Base-by-base conservation (phyloP, 2,113 vertebrate genomes). In the Merops nubicus region DNA sequence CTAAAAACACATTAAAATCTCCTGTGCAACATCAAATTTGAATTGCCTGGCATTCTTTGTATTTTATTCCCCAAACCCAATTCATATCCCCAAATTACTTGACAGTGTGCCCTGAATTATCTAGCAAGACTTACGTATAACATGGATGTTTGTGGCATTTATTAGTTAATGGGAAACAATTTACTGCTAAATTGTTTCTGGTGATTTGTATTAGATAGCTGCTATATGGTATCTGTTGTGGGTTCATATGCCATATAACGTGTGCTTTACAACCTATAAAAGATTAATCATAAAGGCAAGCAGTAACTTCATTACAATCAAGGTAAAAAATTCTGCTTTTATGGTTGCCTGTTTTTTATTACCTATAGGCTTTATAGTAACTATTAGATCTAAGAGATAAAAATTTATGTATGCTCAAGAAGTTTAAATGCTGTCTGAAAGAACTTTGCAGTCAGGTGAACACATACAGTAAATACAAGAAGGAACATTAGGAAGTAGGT, bases 321-420 rank as follows among this genome's bases (percentile, higher is more conserved):
- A 96, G 93, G 92, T 93, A 79, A 97, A 97, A 97, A 97, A 88
- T 77, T 15, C 42, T 92, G 63, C 73, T 96, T 97, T 97, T 97
- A 98, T 85, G 79, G 78, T 69, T 96, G 72, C 78, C 91, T 97
- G 59, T 14, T 85, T 97, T 97, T 97, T 97, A 98, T 96, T 91
- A 88, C 89, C 60, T 95, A 91, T 89, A 96, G 83, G 88, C 96
- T 98, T 98, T 97, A 95, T 97, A 97, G 93, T 95, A 95, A 97
- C 89, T 95, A 95, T 95, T 96, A 95, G 72, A 59, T 65, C 80
- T 62, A 90, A 96, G 96, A 62, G 90, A 84, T 69, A 94, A 96
- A 89, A 82, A 97, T 97, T 98, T 97, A 94, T 79, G 53, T 73
- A 62, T 89, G 95, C 68, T 96, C 80, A 87, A 94, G 87, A 94